phyloP scores from a whole-genome alignment of 2,888 invertebrate genomes.

The Dermolepida albohirtum region DNA sequence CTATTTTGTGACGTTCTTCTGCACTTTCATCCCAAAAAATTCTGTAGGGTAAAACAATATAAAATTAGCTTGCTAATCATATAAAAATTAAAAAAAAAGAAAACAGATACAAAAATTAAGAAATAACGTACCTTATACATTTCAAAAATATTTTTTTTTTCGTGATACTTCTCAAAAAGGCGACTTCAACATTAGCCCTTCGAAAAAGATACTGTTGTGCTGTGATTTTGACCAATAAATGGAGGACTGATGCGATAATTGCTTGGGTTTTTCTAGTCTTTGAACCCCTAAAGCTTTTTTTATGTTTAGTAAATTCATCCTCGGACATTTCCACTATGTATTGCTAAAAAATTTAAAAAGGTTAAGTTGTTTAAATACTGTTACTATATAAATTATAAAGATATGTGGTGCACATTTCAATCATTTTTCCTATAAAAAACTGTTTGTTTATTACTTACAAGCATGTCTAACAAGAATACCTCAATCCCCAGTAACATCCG shows the following conservation, averaged over 20 bases:
- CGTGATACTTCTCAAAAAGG: slow-evolving; percentile 80
- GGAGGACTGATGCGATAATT: slow-evolving; percentile 76
- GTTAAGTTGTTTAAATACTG: no score
- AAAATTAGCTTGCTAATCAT: no score
- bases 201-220: slow-evolving; percentile 93
- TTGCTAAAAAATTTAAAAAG: slow-evolving; percentile 66
- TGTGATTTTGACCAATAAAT: slow-evolving; percentile 86
- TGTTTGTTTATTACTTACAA: slow-evolving; percentile 68
- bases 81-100: no score
- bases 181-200: slow-evolving; percentile 85
- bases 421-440: slow-evolving; percentile 10
- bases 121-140: slow-evolving; percentile 77
- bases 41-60: slow-evolving; percentile 64
- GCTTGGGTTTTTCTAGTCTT: slow-evolving; percentile 92
- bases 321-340: slow-evolving; percentile 78
- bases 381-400: no score
- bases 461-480: slow-evolving; percentile 81
- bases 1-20: slow-evolving; percentile 76
- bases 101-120: no score
- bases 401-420: no score
- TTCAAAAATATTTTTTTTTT: slow-evolving; percentile 82
- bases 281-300: slow-evolving; percentile 84
- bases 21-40: slow-evolving; percentile 72
- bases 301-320: slow-evolving; percentile 86
- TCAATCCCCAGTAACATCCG: slow-evolving; percentile 89